Percentiles rank a stretch among this genome's conserved stretches.
Evolutionary conservation across 2,797 vertebrate genomes (phyloP).

Genomic region (Rhincodon typus): DNA sequence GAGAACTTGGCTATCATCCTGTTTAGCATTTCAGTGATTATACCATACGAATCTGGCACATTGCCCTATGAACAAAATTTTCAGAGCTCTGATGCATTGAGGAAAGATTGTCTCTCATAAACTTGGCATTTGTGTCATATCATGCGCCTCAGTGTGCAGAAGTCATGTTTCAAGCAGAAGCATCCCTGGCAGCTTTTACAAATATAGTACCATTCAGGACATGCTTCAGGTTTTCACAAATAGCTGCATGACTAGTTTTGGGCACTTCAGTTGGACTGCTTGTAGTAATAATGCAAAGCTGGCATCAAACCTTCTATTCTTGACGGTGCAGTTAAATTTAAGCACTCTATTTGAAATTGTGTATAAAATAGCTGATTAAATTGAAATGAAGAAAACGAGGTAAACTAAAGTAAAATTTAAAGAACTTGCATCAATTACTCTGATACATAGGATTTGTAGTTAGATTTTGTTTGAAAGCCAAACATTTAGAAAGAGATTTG

Average conservation of each 20-base stretch:
- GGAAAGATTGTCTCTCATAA: not conserved
- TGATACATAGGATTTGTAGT: not conserved
- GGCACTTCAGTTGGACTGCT: not conserved
- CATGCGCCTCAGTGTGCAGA: not conserved
- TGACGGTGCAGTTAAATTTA: conserved; percentile 1
- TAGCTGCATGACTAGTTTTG: not conserved
- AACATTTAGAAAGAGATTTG: not conserved
- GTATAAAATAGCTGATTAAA: not conserved
- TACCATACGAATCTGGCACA: conserved; percentile 10
- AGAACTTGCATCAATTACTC: not conserved
- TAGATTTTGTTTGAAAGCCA: conserved; percentile 13
- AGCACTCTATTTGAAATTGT: not conserved
- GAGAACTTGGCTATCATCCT: not conserved
- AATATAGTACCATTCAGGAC: not conserved
- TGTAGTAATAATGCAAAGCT: not conserved
- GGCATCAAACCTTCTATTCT: not conserved
- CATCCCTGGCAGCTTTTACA: not conserved
- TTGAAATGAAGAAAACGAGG: not conserved
- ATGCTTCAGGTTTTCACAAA: not conserved
- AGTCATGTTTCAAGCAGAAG: not conserved
- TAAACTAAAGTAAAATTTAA: not conserved
- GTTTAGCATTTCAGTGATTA: not conserved
- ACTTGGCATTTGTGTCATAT: not conserved
- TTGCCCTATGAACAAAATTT: not conserved
- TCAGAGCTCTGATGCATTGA: conserved; percentile 6